Base-by-base conservation (phyloP, 2,113 vertebrate genomes). In the Lutjanus erythropterus region DNA sequence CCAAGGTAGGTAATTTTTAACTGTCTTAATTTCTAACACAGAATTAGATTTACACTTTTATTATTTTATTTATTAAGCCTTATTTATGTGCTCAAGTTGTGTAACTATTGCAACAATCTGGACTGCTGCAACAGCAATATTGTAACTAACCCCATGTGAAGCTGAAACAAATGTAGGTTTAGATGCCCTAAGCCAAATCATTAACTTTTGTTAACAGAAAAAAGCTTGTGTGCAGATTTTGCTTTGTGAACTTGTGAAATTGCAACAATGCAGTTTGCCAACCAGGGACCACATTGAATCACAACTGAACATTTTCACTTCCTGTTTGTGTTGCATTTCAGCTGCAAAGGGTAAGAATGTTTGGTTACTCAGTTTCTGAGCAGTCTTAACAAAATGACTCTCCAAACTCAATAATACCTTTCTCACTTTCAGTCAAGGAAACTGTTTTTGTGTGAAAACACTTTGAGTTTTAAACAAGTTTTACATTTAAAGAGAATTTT, bases 1-100 rank as follows among this genome's bases (percentile, higher is more conserved):
- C 47, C 10, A 50, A 50, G 21, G 59, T 23, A 18, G 47, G 66
- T 61, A 44, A 46, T 80, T 41, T 86, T 59, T 52, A 49, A 72
- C 31, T 31, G 6, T 66, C 46, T 65, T 59, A 59, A 25, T 80
- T 76, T 12, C 27, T 11, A 27, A 35, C 33, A 41, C 6, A 27
- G 21, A 3, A 19, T 16, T 39, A 1, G 23, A 9, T 21, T 66
- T 23, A 12, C 55, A 21, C 11, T 27, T 25, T 29, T n/a, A n/a
- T n/a, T n/a, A n/a, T n/a, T n/a, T n/a, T n/a, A n/a, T n/a, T n/a
- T n/a, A n/a, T n/a, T n/a, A n/a, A n/a, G n/a, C n/a, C n/a, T n/a
- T n/a, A n/a, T n/a, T 7, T 6, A n/a, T 14, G 4, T 53, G 29
- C 35, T 64, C 4, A 46, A 1, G 50, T 41, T 46, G 49, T 21